Conservation (phyloP, 2,888 invertebrate genomes). For the Rhamphomyia laevipes region DNA sequence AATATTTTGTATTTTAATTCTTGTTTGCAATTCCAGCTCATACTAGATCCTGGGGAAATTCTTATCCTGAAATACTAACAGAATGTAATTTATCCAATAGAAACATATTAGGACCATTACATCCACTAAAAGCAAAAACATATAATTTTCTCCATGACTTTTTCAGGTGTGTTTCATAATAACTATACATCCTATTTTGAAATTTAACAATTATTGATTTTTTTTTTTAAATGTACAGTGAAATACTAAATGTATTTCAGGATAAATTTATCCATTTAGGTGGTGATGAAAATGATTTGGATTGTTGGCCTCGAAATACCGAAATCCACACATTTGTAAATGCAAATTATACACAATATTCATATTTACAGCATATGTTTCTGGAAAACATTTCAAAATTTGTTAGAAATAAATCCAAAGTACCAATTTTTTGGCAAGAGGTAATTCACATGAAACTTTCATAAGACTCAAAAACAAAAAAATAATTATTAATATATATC, state of each 20-base stretch:
- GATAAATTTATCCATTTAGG: conserved; percentile 83
- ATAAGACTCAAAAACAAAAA: too few species aligned
- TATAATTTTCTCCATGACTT: conserved; percentile 56
- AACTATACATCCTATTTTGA: background rate
- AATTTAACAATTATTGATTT: background rate
- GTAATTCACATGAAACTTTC: too few species aligned
- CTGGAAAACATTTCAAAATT: conserved; percentile 48
- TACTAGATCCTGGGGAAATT: conserved; percentile 70
- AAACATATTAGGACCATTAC: conserved; percentile 64
- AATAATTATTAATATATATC: too few species aligned
- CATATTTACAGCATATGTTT: conserved; percentile 54
- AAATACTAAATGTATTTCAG: conserved; percentile 54
- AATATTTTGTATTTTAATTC: too few species aligned
- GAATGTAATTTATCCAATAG: conserved; percentile 46
- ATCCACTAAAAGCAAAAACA: conserved; percentile 54
- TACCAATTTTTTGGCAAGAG: conserved; percentile 64
- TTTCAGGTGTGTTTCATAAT: conserved; percentile 42
- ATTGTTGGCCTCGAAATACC: conserved; percentile 68
- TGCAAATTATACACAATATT: conserved; percentile 40
- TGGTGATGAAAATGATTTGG: conserved; percentile 79
- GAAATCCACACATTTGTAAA: conserved; percentile 50
- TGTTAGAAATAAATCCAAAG: conserved; percentile 38
- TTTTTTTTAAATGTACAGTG: conserved; percentile 16
- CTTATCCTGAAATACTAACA: conserved; percentile 61
- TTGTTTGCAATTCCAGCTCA: too few species aligned